Evolutionary conservation across 2,888 invertebrate genomes (phyloP), one percentile per base, ranked within the genome.

Genomic region (Amphipoea oculea): DNA sequence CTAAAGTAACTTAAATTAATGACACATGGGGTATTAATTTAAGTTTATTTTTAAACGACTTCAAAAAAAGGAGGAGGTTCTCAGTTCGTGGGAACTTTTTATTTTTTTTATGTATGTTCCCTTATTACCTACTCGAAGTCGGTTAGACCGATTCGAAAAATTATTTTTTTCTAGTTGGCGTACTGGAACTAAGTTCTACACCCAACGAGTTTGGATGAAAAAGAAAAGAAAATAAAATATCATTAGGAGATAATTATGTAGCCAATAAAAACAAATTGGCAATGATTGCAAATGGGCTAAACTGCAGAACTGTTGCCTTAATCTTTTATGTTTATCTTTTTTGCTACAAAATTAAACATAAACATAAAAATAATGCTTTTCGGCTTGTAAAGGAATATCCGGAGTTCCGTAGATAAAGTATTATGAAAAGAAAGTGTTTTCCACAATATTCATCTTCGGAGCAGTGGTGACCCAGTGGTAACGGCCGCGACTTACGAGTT

Each of bases 261-360:
- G 40, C 17, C 40, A 60, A 65, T 83, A 77, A 83, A 83, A 83
- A 85, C 36, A 73, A 81, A 83, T 51, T 20, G 62, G 51, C 71
- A 78, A 86, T 70, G 45, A 85, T 78, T 68, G 71, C 78, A 73
- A 87, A 86, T 73, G 88, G 74, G 4, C 40, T 4, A 42, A 85
- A 79, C 79, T 67, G 72, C 63, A 57, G 68, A 77, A 54, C 51
- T 62, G 76, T 63, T 51, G 66, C 45, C 57, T 12, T 83, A 81
- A 81, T 81, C 66, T 67, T 81, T 86, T 76, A 88, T 63, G 73
- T 68, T 70, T 79, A 81, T 85, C 48, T 67, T 72, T 78, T 68
- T 54, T 45, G 36, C 68, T 69, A 65, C 29, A 29, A 36, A 79
- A 79, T 60, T 73, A 4, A 45, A 69, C n/a, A 73, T 73, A 9